Evolutionary conservation across 1,140 invertebrate species (phyloP), one percentile per base, ranked within the genome.

Genomic region (Drosophila chauvacae): DNA sequence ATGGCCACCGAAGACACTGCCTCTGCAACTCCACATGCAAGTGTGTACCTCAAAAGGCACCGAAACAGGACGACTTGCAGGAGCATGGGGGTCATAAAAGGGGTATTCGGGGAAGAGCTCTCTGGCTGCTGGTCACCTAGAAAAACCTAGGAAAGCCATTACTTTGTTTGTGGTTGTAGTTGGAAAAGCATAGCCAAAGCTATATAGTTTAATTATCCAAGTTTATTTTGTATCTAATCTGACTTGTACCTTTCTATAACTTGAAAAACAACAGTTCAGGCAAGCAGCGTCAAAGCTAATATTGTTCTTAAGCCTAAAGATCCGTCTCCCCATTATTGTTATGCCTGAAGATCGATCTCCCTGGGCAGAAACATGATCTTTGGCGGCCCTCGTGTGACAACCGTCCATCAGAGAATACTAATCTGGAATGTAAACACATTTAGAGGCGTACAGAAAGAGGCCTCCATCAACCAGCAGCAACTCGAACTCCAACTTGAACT

Each of bases 391-490:
- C 48, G 55, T 23, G 68, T 62, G 68, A 61, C 69, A 62, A n/a
- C 26, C 35, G 33, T 61, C 58, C 47, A 55, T 69, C 47, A 55
- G 33, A 20, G 23, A 69, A 69, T 69, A 55, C 63, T 55, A 55
- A 66, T 53, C 47, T 23, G 47, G 14, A 20, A 37, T 53, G 47
- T 55, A 69, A 69, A 69, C 66, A 69, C 16, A 68, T 68, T 45
- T 51, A 16, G 28, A 16, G 28, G 44, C 18, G 2, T 33, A 20
- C 20, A n/a, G 16, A 50, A 35, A 37, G 13, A 50, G 33, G 35
- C 44, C 63, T 68, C 30, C 56, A 42, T 50, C 37, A 50, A 44
- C 37, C 2, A 26, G 16, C 23, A 50, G n/a, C 30, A 62, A 62
- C 33, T 55, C 13, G 4, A 56, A 20, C 18, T 55, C 13, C 9